These are phyloP conservation scores for Porphyrio hochstetteri DNA, from an alignment of 2,113 vertebrate genomes.

Conservation along the genomic window DNA sequence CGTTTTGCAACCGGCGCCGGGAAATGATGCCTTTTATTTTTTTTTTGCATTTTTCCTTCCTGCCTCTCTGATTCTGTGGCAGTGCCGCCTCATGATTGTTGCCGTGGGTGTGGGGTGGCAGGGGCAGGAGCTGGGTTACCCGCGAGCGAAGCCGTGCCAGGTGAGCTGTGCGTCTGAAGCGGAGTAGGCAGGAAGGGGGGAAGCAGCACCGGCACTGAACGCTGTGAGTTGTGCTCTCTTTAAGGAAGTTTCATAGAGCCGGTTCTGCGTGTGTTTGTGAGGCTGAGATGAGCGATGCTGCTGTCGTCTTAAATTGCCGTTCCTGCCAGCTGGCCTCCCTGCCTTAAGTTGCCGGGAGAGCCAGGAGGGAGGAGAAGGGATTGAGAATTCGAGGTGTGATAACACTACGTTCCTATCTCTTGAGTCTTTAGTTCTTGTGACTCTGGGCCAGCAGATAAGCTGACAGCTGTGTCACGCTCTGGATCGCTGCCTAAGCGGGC, in stretches of 20 bases:
- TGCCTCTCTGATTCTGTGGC: background rate
- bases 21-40: accelerated
- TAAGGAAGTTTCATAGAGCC: accelerated
- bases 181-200: accelerated
- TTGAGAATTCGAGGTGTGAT: background rate
- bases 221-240: accelerated
- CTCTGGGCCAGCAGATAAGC: background rate
- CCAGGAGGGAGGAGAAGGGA: background rate
- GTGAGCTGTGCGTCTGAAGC: accelerated
- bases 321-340: background rate
- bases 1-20: accelerated
- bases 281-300: background rate
- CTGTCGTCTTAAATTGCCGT: background rate
- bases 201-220: accelerated
- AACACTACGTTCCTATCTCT: accelerated
- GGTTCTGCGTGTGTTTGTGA: accelerated
- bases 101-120: background rate
- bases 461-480: background rate
- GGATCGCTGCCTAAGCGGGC: background rate
- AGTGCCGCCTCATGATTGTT: accelerated
- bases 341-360: accelerated
- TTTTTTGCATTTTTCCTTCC: accelerated
- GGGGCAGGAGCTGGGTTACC: background rate
- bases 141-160: accelerated
- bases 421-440: accelerated